Evolutionary conservation across 2,888 invertebrate species (phyloP), one percentile per base, ranked within the genome.

Genomic region (Coelopa pilipes): DNA sequence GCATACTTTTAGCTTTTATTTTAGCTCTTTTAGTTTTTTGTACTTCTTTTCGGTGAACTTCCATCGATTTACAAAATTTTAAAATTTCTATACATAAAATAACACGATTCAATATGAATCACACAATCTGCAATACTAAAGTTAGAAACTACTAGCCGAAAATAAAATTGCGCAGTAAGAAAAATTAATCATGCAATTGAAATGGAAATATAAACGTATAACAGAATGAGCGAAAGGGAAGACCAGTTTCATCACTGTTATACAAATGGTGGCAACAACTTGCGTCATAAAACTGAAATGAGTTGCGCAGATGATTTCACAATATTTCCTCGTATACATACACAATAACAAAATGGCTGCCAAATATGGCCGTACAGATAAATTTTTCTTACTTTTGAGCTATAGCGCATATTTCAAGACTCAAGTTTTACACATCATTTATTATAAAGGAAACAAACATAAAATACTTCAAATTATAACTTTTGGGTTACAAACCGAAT

Each of bases 21-120:
- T 73, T 13, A 72, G 67, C 63, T 68, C 63, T 72, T 71, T 19
- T 55, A 50, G 15, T 65, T 76, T 73, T 60, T n/a, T 60, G 62
- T 73, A 59, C 72, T 57, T 69, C 5, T 69, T 59, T 57, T 59
- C 47, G 21, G 34, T 10, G 55, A 55, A 68, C 57, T 69, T 74
- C 15, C n/a, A 73, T 71, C 60, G 69, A 73, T 45, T 65, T 59
- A 34, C 70, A 74, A 53, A 53, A 63, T 24, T 50, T 49, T 5
- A 60, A 5, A 34, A 15, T 65, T 60, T 66, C 50, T 73, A 49
- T 74, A 69, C 55, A 34, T 69, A 63, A 49, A 76, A 63, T 60
- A 66, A 66, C 47, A 70, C 59, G 79, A 85, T 83, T 84, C 84
- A 85, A 85, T 85, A 79, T 84, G 83, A 84, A 84, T 81, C 83